These are phyloP conservation scores for Orthonevra nobilis DNA, from an alignment of 2,888 invertebrate species.

Conservation along the genomic window DNA sequence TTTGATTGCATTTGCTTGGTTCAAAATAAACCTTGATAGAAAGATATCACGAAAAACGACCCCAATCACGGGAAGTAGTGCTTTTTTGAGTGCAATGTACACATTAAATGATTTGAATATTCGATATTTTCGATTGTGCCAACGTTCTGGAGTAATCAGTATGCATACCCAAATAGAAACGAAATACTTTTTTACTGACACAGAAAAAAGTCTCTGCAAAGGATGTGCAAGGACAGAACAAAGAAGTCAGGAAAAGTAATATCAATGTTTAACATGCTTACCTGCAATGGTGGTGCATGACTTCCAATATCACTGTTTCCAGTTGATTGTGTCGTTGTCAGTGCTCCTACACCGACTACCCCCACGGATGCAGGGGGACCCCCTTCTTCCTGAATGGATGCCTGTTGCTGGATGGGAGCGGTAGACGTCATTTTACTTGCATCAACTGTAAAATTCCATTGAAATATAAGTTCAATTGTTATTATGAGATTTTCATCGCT, in stretches of 20 bases:
- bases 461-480: conserved; percentile 56
- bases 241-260: conserved; percentile 2
- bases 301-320: conserved; percentile 84
- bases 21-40: too few species aligned
- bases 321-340: conserved; percentile 81
- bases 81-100: too few species aligned
- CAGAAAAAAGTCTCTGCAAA: not conserved
- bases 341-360: conserved; percentile 63
- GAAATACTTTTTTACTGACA: conserved; percentile 22
- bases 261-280: conserved; percentile 73
- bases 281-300: conserved; percentile 83
- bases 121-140: too few species aligned
- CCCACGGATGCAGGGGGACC: conserved; percentile 30
- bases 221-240: conserved; percentile 21
- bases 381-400: conserved; percentile 76
- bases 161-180: conserved; percentile 4
- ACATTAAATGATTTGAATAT: too few species aligned
- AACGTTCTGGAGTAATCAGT: too few species aligned
- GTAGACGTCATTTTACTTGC: conserved; percentile 78
- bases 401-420: conserved; percentile 74
- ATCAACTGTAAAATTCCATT: conserved; percentile 74
- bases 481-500: conserved; percentile 22
- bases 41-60: too few species aligned
- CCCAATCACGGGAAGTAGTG: too few species aligned
- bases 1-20: too few species aligned